Evolutionary conservation across 2,888 invertebrate genomes (phyloP).

Genomic region (Idaea dimidiata): DNA sequence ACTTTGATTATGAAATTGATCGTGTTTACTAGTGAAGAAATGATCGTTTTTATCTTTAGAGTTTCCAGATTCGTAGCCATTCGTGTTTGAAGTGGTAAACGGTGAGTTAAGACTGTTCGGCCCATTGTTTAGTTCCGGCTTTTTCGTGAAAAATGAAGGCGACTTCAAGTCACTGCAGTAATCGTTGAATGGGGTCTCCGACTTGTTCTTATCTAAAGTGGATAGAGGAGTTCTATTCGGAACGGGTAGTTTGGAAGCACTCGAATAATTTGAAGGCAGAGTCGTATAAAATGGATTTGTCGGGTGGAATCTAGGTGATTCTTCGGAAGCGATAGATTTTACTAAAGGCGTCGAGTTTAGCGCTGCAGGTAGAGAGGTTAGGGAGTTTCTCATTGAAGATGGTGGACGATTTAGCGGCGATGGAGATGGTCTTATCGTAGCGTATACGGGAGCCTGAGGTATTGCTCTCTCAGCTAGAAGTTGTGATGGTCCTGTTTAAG

Average conservation of each 20-base stretch:
- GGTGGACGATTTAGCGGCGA: slow-evolving; percentile 51
- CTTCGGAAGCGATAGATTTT: slow-evolving; percentile 56
- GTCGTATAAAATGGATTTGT: slow-evolving; percentile 77
- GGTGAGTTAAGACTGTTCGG: slow-evolving; percentile 50
- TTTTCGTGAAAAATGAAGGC: slow-evolving; percentile 49
- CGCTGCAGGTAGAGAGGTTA: slow-evolving; percentile 56
- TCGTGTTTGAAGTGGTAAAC: slow-evolving; percentile 42
- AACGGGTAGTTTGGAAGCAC: slow-evolving; percentile 69
- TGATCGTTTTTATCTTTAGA: slow-evolving; percentile 43
- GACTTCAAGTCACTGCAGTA: slow-evolving; percentile 52
- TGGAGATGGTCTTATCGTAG: slow-evolving; percentile 63
- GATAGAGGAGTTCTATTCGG: slow-evolving; percentile 59
- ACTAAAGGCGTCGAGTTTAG: slow-evolving; percentile 60
- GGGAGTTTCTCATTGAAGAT: slow-evolving; percentile 50
- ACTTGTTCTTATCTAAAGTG: slow-evolving; percentile 66
- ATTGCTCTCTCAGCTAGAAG: slow-evolving; percentile 64
- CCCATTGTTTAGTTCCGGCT: slow-evolving; percentile 41
- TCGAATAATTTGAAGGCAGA: slow-evolving; percentile 65
- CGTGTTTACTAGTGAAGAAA: slow-evolving; percentile 40
- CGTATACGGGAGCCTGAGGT: slow-evolving; percentile 71
- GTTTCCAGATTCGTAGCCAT: slow-evolving; percentile 41
- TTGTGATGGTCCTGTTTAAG: slow-evolving; percentile 63
- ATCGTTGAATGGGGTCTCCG: slow-evolving; percentile 47
- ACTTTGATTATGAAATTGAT: slow-evolving; percentile 43
- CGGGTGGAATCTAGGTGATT: slow-evolving; percentile 65